Evolutionary conservation across 2,888 invertebrate genomes (phyloP).

Genomic region (Oligia strigilis): DNA sequence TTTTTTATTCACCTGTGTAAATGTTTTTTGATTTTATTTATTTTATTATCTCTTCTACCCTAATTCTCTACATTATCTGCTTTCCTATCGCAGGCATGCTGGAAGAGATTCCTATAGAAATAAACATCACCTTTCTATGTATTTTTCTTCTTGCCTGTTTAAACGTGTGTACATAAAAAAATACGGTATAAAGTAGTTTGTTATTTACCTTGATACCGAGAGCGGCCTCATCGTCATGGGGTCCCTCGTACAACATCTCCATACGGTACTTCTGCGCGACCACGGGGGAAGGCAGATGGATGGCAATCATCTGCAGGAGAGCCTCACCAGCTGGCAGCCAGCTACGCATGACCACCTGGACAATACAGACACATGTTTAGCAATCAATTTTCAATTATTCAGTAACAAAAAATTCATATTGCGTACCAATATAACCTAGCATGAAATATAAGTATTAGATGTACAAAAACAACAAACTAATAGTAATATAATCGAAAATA

Average conservation of each 20-base stretch:
- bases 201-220: constrained; percentile 93
- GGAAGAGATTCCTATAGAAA: too few relatives aligned
- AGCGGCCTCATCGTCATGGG: constrained; percentile 98
- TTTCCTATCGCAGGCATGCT: too few relatives aligned
- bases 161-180: not conserved
- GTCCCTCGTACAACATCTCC: constrained; percentile 99
- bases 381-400: not conserved
- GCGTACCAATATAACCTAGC: not conserved
- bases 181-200: not conserved
- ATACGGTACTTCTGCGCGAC: constrained; percentile 99
- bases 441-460: not conserved
- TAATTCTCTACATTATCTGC: too few relatives aligned
- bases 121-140: too few relatives aligned
- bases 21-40: too few relatives aligned
- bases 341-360: constrained; percentile 98
- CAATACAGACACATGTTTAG: constrained; percentile 1
- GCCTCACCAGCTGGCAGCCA: constrained; percentile 99
- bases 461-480: not conserved
- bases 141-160: not conserved
- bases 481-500: not conserved
- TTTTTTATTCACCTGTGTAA: too few relatives aligned
- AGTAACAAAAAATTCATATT: not conserved
- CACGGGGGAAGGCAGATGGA: constrained; percentile 99
- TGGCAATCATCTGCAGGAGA: constrained; percentile 99
- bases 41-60: too few relatives aligned